These are phyloP conservation scores for Pteromalus puparum DNA, from an alignment of 1,140 invertebrate genomes.

Conservation along the genomic window DNA sequence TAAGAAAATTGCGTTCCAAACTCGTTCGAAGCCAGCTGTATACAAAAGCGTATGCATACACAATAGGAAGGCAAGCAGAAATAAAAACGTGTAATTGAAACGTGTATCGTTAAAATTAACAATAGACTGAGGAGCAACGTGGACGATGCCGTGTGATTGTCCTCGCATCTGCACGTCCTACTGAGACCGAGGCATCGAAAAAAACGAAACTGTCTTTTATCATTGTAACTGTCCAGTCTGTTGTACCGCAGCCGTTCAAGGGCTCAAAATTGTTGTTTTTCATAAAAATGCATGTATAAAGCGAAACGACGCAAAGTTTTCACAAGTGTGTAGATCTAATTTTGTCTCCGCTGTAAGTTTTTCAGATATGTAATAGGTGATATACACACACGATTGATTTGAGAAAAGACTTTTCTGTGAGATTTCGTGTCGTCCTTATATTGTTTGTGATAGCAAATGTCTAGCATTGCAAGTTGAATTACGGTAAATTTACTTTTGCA, in stretches of 20 bases:
- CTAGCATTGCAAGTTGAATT: too few species aligned
- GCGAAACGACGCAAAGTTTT: too few species aligned
- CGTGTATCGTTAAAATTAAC: neutral
- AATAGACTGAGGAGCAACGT: constrained; percentile 46
- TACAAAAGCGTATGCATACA: neutral
- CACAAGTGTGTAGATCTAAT: too few species aligned
- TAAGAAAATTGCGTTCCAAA: constrained; percentile 17
- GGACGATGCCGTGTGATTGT: constrained; percentile 7
- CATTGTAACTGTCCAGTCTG: neutral
- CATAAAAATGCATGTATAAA: too few species aligned
- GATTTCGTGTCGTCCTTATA: too few species aligned
- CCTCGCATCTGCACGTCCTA: constrained; percentile 5
- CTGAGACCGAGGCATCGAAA: constrained; percentile 55
- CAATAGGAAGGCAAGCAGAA: neutral
- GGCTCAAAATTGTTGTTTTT: constrained; percentile 7
- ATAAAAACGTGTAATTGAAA: constrained; percentile 24
- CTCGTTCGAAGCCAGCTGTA: neutral
- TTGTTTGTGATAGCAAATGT: too few species aligned
- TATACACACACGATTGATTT: too few species aligned
- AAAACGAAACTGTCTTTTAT: constrained; percentile 46
- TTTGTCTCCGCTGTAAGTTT: too few species aligned
- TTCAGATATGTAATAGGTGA: too few species aligned
- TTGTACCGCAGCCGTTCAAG: neutral
- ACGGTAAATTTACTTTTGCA: too few species aligned
- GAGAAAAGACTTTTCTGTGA: too few species aligned